These are phyloP conservation scores for Egretta garzetta DNA, from an alignment of 2,113 vertebrate genomes.

Conservation along the genomic window DNA sequence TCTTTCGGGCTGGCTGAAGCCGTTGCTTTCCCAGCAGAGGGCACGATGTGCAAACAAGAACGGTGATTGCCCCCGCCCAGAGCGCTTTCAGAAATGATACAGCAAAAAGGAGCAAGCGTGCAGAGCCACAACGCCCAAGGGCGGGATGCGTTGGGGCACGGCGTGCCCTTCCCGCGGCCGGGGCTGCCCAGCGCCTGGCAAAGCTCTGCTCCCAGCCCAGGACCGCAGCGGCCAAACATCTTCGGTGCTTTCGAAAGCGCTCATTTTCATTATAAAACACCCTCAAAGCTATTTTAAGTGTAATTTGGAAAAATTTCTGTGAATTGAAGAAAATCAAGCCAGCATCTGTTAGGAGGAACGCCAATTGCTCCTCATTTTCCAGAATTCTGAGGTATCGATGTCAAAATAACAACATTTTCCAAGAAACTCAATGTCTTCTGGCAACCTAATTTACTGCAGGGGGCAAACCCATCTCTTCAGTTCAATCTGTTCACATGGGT, in stretches of 20 bases:
- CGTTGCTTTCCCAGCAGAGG: constrained; percentile 14
- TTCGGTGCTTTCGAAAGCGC: rapidly evolving
- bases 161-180: rapidly evolving
- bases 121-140: not conserved
- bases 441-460: not conserved
- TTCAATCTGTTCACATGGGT: rapidly evolving
- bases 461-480: not conserved
- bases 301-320: not conserved
- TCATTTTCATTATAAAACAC: not conserved
- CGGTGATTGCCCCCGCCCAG: rapidly evolving
- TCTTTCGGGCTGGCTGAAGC: rapidly evolving
- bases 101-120: rapidly evolving
- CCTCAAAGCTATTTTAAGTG: not conserved
- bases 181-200: not conserved
- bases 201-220: not conserved
- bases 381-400: not conserved
- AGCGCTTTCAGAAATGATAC: not conserved
- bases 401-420: not conserved
- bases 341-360: not conserved
- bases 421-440: rapidly evolving
- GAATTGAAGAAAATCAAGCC: not conserved
- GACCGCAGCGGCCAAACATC: rapidly evolving
- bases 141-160: rapidly evolving
- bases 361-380: not conserved
- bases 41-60: not conserved